Conservation (phyloP, 2,113 vertebrate species). For the Pagrus major region DNA sequence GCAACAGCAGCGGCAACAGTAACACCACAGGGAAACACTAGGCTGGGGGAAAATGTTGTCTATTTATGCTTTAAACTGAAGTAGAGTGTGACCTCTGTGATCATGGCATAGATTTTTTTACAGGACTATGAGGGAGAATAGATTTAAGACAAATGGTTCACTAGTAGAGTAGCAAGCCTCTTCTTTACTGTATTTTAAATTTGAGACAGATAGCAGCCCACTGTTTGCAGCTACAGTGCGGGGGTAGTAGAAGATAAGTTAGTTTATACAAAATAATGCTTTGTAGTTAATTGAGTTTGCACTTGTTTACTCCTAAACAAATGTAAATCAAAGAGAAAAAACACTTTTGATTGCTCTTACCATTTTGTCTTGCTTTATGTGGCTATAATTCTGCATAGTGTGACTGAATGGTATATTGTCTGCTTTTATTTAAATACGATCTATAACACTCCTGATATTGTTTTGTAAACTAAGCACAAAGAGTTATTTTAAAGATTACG, state of each 20-base stretch:
- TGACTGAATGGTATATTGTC: background rate
- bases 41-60: too few species aligned
- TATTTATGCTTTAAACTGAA: too few species aligned
- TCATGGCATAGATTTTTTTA: background rate
- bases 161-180: too few species aligned
- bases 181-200: conserved; percentile 3
- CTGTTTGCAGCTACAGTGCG: conserved; percentile 3
- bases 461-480: background rate
- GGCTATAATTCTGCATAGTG: background rate
- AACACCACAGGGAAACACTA: too few species aligned
- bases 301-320: background rate
- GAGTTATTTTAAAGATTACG: background rate
- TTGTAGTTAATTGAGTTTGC: background rate
- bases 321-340: background rate
- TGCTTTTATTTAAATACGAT: background rate
- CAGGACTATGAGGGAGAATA: background rate
- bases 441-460: background rate
- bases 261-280: background rate
- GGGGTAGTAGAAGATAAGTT: background rate
- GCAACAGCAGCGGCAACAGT: too few species aligned
- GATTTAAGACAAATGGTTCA: background rate
- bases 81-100: background rate
- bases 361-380: background rate
- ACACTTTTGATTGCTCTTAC: background rate
- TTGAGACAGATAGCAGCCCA: background rate